These are phyloP conservation scores for Halocynthia roretzi DNA, from an alignment of 23 tunicate genomes.

Conservation along the genomic window DNA sequence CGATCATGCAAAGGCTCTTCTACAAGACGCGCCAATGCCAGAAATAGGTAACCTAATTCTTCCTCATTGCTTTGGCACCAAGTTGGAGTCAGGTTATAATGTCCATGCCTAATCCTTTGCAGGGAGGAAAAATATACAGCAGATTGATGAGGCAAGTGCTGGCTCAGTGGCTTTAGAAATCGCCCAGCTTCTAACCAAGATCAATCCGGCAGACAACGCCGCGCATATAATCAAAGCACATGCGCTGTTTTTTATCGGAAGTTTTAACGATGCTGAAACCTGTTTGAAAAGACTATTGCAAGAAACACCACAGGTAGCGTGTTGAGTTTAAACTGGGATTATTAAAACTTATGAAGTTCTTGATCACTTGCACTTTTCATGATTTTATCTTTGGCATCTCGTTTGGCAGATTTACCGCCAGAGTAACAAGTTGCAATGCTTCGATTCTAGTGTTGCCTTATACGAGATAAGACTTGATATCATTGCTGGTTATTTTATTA, in stretches of 20 bases:
- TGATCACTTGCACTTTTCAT: no score
- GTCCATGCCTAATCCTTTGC: not conserved
- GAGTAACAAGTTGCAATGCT: no score
- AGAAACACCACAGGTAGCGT: constrained; percentile 33
- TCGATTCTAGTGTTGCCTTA: no score
- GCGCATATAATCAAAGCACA: constrained; percentile 76
- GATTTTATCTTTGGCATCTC: no score
- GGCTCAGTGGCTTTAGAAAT: constrained; percentile 44
- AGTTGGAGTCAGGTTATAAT: not conserved
- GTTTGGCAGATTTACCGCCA: no score
- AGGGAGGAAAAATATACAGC: not conserved
- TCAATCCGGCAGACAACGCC: constrained; percentile 67
- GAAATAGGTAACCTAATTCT: not conserved
- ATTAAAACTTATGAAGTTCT: no score
- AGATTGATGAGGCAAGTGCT: not conserved
- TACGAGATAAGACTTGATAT: no score
- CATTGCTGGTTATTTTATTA: no score
- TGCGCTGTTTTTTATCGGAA: constrained; percentile 64
- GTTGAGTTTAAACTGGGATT: no score
- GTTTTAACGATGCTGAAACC: constrained; percentile 69
- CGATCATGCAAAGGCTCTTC: constrained; percentile 49
- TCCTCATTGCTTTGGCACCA: not conserved
- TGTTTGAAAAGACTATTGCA: constrained; percentile 58
- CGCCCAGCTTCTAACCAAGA: constrained; percentile 56
- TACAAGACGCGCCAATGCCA: constrained; percentile 50